phyloP scores from a whole-genome alignment of 2,888 invertebrate species.

The Cataglyphis rosenhaueri region DNA sequence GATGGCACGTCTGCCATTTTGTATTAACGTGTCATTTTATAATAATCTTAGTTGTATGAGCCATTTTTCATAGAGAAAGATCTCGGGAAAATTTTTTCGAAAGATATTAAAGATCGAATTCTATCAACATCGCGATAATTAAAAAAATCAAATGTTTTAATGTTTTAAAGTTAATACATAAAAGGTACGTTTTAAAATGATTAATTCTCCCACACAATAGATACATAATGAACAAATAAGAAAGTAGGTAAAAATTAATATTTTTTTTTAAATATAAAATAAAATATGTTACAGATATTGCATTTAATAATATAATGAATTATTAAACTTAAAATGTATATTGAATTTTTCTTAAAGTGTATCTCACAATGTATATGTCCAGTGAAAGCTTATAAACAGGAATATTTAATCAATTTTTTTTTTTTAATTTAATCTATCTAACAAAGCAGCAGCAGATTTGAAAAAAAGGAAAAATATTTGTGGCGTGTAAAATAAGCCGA shows the following conservation, averaged over 20 bases:
- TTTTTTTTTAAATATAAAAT: neutral
- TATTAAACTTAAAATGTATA: neutral
- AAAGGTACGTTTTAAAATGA: neutral
- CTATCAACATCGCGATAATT: neutral
- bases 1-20: slow-evolving; percentile 59
- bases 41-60: neutral
- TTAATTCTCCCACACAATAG: neutral
- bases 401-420: neutral
- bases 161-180: slow-evolving; percentile 1
- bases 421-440: neutral
- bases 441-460: neutral
- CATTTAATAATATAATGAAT: neutral
- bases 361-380: neutral
- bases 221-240: too few relatives aligned
- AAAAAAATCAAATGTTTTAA: neutral
- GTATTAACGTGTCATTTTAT: slow-evolving; percentile 18
- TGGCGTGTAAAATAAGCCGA: slow-evolving; percentile 57
- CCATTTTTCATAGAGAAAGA: neutral
- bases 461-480: slow-evolving; percentile 57
- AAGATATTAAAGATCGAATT: neutral
- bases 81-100: neutral
- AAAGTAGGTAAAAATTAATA: neutral
- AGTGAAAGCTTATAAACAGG: neutral
- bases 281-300: neutral
- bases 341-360: neutral